Evolutionary conservation across 2,113 vertebrate species (phyloP), one percentile per base, ranked within the genome.

Genomic region (Mustelus asterias): DNA sequence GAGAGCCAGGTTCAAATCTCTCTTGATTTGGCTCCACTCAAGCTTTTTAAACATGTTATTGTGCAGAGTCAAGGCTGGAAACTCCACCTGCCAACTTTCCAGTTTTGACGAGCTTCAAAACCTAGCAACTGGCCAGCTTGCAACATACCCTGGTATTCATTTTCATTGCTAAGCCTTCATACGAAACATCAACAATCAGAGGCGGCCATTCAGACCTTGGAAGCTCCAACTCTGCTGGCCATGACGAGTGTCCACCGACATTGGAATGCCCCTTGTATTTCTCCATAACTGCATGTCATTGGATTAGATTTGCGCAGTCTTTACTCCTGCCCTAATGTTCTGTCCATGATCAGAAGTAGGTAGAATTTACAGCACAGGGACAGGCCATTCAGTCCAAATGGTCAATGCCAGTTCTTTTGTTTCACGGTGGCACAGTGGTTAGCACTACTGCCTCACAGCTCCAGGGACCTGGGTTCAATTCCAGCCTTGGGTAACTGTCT

Each of bases 51-150:
- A 93, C 33, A 93, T 65, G n/a, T 37, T 93, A 65, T 93, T 93
- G 60, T 93, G 89, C 60, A 93, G 86, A 89, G 88, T 90, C 54
- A 90, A 63, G 60, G 89, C 89, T 93, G 89, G 89, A 93, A 65
- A 93, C 60, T 93, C 60, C 60, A 93, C 33, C 89, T n/a, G 89
- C 89, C 60, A 92, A 92, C 88, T 92, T 92, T 92, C 88, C 88
- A 93, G 60, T 93, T 93, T 93, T 93, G n/a, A 67, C 13, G n/a
- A 93, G 89, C 60, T 93, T 63, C 63, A 60, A 33, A 58, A 92
- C 29, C 14, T 65, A 93, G 16, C 89, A 65, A 93, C n/a, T 9
- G 60, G 89, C 89, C 60, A 65, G 89, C 37, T 93, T 93, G 60
- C 60, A 93, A 93, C 60, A 67, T 93, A 65, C 16, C 60, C 33